phyloP scores from a whole-genome alignment of 2,113 vertebrate genomes.

The Piaya cayana region DNA sequence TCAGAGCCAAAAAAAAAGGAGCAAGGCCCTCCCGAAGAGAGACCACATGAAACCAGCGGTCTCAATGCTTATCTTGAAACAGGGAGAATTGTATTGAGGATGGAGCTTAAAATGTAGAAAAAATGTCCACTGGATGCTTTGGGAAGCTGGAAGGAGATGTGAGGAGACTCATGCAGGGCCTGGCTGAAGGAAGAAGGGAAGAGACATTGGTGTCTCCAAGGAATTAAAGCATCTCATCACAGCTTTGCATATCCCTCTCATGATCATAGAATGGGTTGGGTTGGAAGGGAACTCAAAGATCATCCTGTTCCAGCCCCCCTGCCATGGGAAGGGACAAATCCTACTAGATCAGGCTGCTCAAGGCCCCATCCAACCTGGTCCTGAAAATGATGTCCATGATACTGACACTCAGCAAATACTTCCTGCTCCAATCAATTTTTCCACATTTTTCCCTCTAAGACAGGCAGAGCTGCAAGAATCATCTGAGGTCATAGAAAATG shows the following conservation, averaged over 20 bases:
- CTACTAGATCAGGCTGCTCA: too few relatives aligned
- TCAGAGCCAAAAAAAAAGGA: fast-evolving
- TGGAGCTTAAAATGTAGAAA: neutral
- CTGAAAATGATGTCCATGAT: neutral
- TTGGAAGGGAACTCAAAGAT: too few relatives aligned
- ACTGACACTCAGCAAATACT: neutral
- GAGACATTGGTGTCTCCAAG: neutral
- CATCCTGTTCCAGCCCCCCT: too few relatives aligned
- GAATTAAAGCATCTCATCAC: neutral
- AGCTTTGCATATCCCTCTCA: fast-evolving
- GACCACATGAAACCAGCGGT: too few relatives aligned
- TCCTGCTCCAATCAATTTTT: neutral
- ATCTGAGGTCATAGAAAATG: neutral
- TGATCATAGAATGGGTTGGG: neutral
- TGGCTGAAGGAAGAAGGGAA: neutral
- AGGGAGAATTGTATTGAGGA: neutral
- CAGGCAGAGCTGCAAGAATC: neutral
- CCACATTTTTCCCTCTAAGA: neutral
- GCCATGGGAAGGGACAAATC: too few relatives aligned
- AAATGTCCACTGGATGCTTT: neutral
- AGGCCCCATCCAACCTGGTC: too few relatives aligned
- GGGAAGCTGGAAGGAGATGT: neutral
- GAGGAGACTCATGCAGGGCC: neutral
- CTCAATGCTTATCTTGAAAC: neutral
- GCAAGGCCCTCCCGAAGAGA: neutral